Percentiles rank a stretch among this genome's conserved stretches.
phyloP scores from a whole-genome alignment of 2,888 invertebrate genomes.

The Cryptocephalus moraei region DNA sequence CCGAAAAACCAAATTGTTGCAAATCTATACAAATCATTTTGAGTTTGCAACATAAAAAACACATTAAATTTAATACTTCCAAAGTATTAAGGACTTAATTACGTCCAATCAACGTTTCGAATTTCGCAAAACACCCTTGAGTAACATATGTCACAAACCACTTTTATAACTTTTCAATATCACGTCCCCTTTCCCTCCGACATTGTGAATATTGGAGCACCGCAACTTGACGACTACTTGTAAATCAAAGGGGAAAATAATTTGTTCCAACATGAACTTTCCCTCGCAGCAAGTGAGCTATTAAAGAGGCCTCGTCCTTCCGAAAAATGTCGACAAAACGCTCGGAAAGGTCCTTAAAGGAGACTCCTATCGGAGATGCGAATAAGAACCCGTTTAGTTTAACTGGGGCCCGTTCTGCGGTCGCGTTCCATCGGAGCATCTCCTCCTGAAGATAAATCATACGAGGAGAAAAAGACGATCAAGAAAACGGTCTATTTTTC shows the following conservation, averaged over 20 bases:
- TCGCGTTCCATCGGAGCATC: neutral
- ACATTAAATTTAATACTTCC: too few species aligned
- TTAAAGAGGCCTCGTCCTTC: constrained; percentile 6
- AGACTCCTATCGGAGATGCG: neutral
- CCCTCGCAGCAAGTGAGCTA: constrained; percentile 15
- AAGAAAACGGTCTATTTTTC: constrained; percentile 9
- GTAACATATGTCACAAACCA: too few species aligned
- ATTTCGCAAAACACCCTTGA: too few species aligned
- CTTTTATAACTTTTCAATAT: too few species aligned
- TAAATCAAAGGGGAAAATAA: constrained; percentile 15
- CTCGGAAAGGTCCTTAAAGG: neutral
- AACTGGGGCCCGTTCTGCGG: neutral
- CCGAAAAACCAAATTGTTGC: too few species aligned
- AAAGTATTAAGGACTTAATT: too few species aligned
- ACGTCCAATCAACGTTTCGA: too few species aligned
- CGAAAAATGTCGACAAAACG: neutral
- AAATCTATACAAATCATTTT: too few species aligned
- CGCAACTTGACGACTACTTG: constrained; percentile 3
- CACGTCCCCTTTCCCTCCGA: too few species aligned
- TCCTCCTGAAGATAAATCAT: constrained; percentile 10
- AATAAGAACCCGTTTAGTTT: too few species aligned
- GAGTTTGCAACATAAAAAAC: too few species aligned
- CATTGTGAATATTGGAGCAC: neutral
- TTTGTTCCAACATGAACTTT: constrained; percentile 16
- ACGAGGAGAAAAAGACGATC: constrained; percentile 5